Evolutionary conservation across 2,797 vertebrate genomes (phyloP), one percentile per base, ranked within the genome.

Genomic region (Hippoglossus hippoglossus): DNA sequence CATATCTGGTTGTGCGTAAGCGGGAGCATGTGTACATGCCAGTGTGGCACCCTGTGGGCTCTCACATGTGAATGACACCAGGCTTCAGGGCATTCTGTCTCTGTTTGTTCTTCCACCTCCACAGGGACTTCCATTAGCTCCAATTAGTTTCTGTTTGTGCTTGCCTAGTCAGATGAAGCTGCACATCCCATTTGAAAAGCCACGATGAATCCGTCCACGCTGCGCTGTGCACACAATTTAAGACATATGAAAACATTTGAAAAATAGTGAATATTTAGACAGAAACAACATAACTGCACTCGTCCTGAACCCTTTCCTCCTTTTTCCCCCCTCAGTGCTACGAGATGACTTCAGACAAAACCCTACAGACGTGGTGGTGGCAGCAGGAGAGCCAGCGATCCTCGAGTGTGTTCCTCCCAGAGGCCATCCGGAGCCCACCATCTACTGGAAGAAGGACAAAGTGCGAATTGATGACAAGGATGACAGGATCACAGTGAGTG

Each of bases 401-500:
- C 85, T 99, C 86, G 98, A 99, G 81, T 99, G 98, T 69, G 96
- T 99, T 46, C 97, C 98, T 0, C 98, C 98, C 7, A 94, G 98
- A 67, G 98, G 98, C 55, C 98, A 99, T 79, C 98, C 98, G 0
- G 98, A 99, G 78, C 98, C 98, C 62, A 98, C 97, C 69, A 98
- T 96, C 91, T 99, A 95, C 94, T 99, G 98, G 98, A 99, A 97
- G 89, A 99, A 99, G 79, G 98, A 99, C 87, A 99, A 98, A 96
- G 93, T 97, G 78, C 94, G 96, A 75, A 96, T 99, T 22, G 96
- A 99, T 41, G 98, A 99, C 87, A 96, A 91, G 60, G 98, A 99
- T 71, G 98, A 99, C 71, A 94, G 97, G 67, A 97, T 99, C 88
- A 98, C 96, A 21, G 98, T 99, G 82, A 89, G 91, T 82, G 19